A percentile compares a stretch with the other conserved stretches of the same genome.
Evolutionary conservation across 2,888 invertebrate genomes (phyloP).

Genomic region (Heliconius cydno): DNA sequence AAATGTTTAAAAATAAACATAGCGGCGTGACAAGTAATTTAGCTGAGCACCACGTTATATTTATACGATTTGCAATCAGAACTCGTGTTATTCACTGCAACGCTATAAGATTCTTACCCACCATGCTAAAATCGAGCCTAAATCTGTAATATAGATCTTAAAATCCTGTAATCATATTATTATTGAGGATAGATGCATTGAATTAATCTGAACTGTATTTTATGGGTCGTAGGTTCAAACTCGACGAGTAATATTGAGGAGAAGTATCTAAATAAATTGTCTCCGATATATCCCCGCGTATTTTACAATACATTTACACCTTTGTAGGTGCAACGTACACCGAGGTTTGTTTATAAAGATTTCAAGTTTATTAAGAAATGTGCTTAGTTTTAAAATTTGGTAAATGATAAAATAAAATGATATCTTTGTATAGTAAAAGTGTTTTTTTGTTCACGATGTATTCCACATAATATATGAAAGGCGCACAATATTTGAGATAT

Average conservation of each 20-base stretch:
- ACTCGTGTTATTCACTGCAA: slow-evolving; percentile 13
- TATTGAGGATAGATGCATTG: not conserved
- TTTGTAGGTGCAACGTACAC: slow-evolving; percentile 58
- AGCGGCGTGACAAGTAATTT: slow-evolving; percentile 61
- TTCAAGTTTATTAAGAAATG: not conserved
- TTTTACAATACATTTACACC: slow-evolving; percentile 76
- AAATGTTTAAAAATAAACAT: slow-evolving; percentile 56
- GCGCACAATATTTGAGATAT: no score
- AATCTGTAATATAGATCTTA: slow-evolving; percentile 23
- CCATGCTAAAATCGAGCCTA: slow-evolving; percentile 22
- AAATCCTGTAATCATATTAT: slow-evolving; percentile 23
- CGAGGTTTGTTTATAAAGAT: slow-evolving; percentile 22
- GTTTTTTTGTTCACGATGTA: no score
- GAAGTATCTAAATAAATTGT: slow-evolving; percentile 72
- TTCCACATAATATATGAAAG: no score
- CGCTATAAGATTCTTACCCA: slow-evolving; percentile 17
- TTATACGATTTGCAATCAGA: slow-evolving; percentile 66
- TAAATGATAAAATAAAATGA: no score
- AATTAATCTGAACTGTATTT: slow-evolving; percentile 14
- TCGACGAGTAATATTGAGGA: slow-evolving; percentile 30
- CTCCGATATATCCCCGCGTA: slow-evolving; percentile 73
- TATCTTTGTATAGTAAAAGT: no score
- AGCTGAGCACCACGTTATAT: slow-evolving; percentile 51
- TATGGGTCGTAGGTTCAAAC: slow-evolving; percentile 42
- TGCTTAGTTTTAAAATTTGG: no score